Conservation (phyloP, 2,888 invertebrate genomes). For the Cremastobaeus sp. region DNA sequence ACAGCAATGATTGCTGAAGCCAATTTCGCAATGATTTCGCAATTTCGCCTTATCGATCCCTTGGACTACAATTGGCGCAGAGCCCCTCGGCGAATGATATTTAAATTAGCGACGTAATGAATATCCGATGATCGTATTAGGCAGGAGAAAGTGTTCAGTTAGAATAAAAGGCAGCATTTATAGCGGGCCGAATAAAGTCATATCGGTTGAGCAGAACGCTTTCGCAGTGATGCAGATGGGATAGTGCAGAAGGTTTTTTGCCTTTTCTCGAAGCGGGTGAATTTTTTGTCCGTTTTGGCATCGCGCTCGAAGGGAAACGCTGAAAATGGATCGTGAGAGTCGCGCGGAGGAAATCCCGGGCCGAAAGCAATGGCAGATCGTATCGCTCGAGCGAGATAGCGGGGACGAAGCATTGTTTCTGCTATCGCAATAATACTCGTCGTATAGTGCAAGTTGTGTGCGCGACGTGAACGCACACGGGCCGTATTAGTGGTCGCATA, state of each 20-base stretch:
- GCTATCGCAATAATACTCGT: conserved; percentile 68
- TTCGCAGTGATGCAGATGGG: too few species aligned
- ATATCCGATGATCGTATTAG: too few species aligned
- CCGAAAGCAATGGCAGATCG: conserved; percentile 65
- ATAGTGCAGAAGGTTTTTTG: too few species aligned
- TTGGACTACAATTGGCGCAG: too few species aligned
- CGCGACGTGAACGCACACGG: conserved; percentile 58
- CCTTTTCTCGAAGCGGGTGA: conserved; percentile 4
- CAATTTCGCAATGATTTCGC: too few species aligned
- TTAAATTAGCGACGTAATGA: too few species aligned
- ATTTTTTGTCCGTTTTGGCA: conserved; percentile 34
- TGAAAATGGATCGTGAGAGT: conserved; percentile 61
- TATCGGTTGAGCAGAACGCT: neutral
- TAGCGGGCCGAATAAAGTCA: too few species aligned
- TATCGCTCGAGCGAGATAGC: conserved; percentile 66
- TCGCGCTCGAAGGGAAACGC: conserved; percentile 53
- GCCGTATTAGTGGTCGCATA: conserved; percentile 58
- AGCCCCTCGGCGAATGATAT: too few species aligned
- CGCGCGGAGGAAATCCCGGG: conserved; percentile 57
- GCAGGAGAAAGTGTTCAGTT: too few species aligned
- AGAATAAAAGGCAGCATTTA: too few species aligned
- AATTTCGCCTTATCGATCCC: too few species aligned
- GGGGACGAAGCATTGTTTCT: conserved; percentile 67
- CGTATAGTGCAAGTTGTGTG: conserved; percentile 60
- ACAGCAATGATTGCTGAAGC: too few species aligned